Evolutionary conservation across 2,797 vertebrate species (phyloP), one percentile per base, ranked within the genome.

Genomic region (Galagoides demidoff): DNA sequence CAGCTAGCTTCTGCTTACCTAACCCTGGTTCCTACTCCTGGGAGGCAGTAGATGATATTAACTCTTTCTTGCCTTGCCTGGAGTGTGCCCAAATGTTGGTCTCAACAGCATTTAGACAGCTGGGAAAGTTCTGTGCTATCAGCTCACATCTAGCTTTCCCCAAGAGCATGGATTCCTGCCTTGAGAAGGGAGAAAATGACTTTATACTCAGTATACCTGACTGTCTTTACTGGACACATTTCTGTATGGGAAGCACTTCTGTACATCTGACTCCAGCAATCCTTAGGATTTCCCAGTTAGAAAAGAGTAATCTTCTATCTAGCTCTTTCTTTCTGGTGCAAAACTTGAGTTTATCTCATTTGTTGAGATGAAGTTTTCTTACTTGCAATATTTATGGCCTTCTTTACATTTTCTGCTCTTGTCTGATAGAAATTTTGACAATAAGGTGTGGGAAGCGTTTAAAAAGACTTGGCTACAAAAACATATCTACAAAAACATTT

Each of bases 391-490:
- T 88, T 63, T 88, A 63, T 73, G 49, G 37, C 49, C 25, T 11
- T 85, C 29, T 23, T 76, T 37, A 85, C 1, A 57, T 74, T 77
- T 73, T 61, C 63, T 77, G 73, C 37, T 8, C 34, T 90, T 78
- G 25, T 85, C 7, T 49, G 37, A 37, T 6, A 59, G 71, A 7
- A 84, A 52, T 57, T 92, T 95, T 89, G 31, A 79, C 27, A 93
- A 55, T 74, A 74, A 95, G 29, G 31, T 10, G 16, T 45, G 37
- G 57, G 31, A 94, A 1, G 20, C 17, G 94, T 82, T 89, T 23
- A 85, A 52, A 81, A 81, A 68, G 19, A 55, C 55, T n/a, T 94
- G 81, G 85, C 63, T 83, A 66, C 73, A 66, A 95, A 95, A 83
- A 82, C 7, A 64, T 45, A 77, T 61, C 66, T 73, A 66, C 78